Conservation (phyloP, 2,888 invertebrate species). For the Noctuana brunneofusca region DNA sequence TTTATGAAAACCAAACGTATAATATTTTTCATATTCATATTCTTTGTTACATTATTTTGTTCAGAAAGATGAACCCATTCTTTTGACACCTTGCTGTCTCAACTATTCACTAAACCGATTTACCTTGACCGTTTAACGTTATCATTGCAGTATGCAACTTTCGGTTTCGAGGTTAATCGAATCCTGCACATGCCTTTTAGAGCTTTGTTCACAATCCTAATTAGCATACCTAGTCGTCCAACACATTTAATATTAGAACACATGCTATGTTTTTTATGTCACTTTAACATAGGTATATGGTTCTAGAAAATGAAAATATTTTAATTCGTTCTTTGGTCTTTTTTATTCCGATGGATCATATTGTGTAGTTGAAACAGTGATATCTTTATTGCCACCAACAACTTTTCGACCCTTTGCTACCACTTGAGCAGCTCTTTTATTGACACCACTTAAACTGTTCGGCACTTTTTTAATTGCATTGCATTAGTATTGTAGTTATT, state of each 20-base stretch:
- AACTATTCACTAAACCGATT: conserved; percentile 52
- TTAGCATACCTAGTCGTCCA: conserved; percentile 50
- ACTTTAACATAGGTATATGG: background rate
- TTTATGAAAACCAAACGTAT: conserved; percentile 3
- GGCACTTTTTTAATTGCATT: conserved; percentile 51
- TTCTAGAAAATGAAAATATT: background rate
- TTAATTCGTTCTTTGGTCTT: background rate
- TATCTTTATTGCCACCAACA: conserved; percentile 31
- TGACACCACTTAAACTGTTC: conserved; percentile 51
- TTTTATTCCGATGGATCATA: background rate
- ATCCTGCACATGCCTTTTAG: conserved; percentile 54
- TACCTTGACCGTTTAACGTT: conserved; percentile 70
- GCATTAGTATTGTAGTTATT: conserved; percentile 43
- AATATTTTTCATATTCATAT: background rate
- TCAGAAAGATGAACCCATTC: conserved; percentile 4
- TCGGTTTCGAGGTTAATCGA: conserved; percentile 69
- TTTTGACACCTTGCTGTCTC: conserved; percentile 35
- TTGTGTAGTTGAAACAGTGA: too few relatives aligned
- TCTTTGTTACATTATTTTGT: background rate
- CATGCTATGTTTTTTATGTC: conserved; percentile 8
- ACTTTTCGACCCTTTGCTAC: conserved; percentile 34
- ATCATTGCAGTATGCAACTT: conserved; percentile 60
- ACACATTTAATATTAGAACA: conserved; percentile 25
- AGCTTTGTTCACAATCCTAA: conserved; percentile 43
- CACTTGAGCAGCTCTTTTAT: conserved; percentile 36